These are phyloP conservation scores for Ophonus ardosiacus DNA, from an alignment of 2,888 invertebrate genomes.

Conservation along the genomic window DNA sequence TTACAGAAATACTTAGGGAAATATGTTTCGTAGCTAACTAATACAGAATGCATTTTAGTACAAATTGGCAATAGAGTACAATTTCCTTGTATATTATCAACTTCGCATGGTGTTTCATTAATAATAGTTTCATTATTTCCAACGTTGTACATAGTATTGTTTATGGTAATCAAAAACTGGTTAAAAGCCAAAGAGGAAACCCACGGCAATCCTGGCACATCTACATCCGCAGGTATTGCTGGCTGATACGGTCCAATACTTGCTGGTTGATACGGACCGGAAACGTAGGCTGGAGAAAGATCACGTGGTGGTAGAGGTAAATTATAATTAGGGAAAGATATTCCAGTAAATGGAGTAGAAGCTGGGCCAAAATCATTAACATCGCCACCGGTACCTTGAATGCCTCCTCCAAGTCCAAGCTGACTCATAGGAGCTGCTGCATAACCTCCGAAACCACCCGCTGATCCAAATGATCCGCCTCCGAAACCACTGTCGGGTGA, in stretches of 20 bases:
- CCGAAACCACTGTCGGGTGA: background rate
- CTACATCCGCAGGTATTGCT: background rate
- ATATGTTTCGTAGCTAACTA: constrained; percentile 12
- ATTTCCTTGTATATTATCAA: constrained; percentile 19
- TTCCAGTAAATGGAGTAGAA: background rate
- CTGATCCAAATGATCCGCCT: background rate
- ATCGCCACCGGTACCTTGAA: background rate
- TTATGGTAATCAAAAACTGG: background rate
- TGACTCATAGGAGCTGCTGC: background rate
- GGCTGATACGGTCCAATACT: background rate
- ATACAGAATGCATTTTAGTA: background rate
- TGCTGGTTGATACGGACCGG: background rate
- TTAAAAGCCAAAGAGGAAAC: background rate
- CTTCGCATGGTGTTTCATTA: constrained; percentile 1
- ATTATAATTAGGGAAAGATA: background rate
- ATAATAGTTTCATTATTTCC: constrained; percentile 10
- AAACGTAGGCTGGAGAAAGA: background rate
- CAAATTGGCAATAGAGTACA: constrained; percentile 21
- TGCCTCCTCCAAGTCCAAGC: background rate
- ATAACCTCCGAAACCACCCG: background rate
- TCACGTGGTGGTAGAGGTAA: background rate
- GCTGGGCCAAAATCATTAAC: background rate
- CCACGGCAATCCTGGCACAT: constrained; percentile 26
- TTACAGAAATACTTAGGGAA: constrained; percentile 20
- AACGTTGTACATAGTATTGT: background rate